Percentiles rank a stretch among this genome's conserved stretches.
Evolutionary conservation across 2,113 vertebrate species (phyloP).

Genomic region (Cyprinodon variegatus): DNA sequence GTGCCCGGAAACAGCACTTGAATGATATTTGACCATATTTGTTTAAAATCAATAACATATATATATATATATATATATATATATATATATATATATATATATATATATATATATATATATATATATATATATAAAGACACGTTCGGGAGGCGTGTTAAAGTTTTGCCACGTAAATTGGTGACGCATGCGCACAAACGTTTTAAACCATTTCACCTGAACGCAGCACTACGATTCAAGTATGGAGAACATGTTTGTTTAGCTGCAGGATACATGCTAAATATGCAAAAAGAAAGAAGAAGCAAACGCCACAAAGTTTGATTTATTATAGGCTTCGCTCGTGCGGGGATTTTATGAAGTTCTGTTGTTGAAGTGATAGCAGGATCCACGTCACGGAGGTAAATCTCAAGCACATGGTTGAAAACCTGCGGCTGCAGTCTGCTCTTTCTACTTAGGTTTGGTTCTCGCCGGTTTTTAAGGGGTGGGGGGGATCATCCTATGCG

Average conservation of each 20-base stretch:
- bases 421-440: neutral
- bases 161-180: neutral
- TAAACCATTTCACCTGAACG: neutral
- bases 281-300: neutral
- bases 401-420: neutral
- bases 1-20: too few relatives aligned
- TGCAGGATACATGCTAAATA: constrained; percentile 7
- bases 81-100: too few relatives aligned
- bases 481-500: constrained; percentile 49
- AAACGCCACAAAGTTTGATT: neutral
- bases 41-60: too few relatives aligned
- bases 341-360: neutral
- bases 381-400: neutral
- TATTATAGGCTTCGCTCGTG: too few relatives aligned
- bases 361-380: neutral
- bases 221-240: neutral
- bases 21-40: too few relatives aligned
- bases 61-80: too few relatives aligned
- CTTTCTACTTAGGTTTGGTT: constrained; percentile 3
- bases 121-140: too few relatives aligned
- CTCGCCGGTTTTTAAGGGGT: constrained; percentile 3
- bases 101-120: too few relatives aligned
- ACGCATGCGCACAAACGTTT: neutral
- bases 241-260: constrained; percentile 22
- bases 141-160: neutral